Percentiles rank a stretch among this genome's conserved stretches.
Evolutionary conservation across 2,797 vertebrate species (phyloP).

Genomic region (Chiloscyllium punctatum): DNA sequence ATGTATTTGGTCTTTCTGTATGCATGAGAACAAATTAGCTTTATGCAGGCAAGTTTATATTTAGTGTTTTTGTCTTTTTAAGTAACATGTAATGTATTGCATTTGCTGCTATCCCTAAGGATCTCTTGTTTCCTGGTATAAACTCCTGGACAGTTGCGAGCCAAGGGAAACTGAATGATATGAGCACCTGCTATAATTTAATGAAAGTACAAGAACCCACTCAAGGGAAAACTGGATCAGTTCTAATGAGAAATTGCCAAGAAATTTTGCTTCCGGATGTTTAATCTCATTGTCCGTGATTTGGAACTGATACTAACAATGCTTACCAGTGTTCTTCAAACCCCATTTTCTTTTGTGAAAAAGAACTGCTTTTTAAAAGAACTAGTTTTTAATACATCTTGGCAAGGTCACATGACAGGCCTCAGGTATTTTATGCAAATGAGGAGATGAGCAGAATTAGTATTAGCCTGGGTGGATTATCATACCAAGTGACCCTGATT

Average conservation of each 20-base stretch:
- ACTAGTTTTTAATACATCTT: not conserved
- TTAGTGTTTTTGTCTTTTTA: not conserved
- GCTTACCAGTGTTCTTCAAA: not conserved
- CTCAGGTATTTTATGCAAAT: not conserved
- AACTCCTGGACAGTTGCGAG: not conserved
- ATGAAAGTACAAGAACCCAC: slow-evolving; percentile 21
- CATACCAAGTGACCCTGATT: not conserved
- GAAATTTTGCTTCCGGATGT: not conserved
- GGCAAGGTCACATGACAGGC: not conserved
- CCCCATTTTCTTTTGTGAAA: not conserved
- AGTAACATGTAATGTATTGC: not conserved
- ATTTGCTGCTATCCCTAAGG: not conserved
- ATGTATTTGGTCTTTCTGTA: not conserved
- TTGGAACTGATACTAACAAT: not conserved
- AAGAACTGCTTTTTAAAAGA: not conserved
- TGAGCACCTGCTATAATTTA: slow-evolving; percentile 12
- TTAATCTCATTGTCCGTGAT: not conserved
- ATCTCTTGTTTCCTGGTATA: not conserved
- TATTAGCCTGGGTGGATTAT: not conserved
- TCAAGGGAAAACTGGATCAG: not conserved
- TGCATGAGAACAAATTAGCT: not conserved
- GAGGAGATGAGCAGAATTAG: not conserved
- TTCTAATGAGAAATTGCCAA: slow-evolving; percentile 14
- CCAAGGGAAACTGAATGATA: not conserved
- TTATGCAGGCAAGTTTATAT: not conserved